Conservation (phyloP, 2,113 vertebrate genomes). For the Parotia lawesii region DNA sequence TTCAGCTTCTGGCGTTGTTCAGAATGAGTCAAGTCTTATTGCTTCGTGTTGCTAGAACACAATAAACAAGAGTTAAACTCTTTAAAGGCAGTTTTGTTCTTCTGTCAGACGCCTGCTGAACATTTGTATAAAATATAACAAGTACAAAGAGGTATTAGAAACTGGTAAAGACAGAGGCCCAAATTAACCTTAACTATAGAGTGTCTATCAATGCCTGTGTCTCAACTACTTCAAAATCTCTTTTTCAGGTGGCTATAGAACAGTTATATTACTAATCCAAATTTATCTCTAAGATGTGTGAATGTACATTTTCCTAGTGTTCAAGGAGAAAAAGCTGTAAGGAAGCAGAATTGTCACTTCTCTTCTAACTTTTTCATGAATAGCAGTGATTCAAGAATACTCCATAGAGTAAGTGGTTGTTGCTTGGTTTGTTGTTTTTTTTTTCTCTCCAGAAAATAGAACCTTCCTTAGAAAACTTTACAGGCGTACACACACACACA, state of each 20-base stretch:
- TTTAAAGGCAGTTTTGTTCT: constrained; percentile 56
- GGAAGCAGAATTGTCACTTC: constrained; percentile 1
- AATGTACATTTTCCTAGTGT: background rate
- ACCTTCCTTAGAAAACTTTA: constrained; percentile 50
- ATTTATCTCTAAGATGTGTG: background rate
- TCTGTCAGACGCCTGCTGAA: constrained; percentile 41
- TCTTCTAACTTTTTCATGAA: background rate
- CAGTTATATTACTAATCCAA: background rate
- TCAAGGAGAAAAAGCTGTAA: background rate
- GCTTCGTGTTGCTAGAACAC: constrained; percentile 1
- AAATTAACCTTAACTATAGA: constrained; percentile 31
- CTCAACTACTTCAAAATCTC: background rate
- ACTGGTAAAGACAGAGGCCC: constrained; percentile 12
- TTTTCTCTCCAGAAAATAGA: constrained; percentile 44
- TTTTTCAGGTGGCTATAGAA: background rate
- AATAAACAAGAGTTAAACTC: constrained; percentile 59
- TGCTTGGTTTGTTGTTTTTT: background rate
- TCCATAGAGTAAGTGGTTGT: background rate
- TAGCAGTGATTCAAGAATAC: background rate
- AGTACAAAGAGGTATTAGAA: constrained; percentile 9
- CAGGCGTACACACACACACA: background rate
- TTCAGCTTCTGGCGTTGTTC: background rate
- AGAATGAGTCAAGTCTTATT: constrained; percentile 24
- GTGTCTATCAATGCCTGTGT: background rate
- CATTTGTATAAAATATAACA: constrained; percentile 43